Percentiles rank a stretch among this genome's conserved stretches.
Conservation (phyloP, 2,113 vertebrate species). For the Chaetodon auriga region DNA sequence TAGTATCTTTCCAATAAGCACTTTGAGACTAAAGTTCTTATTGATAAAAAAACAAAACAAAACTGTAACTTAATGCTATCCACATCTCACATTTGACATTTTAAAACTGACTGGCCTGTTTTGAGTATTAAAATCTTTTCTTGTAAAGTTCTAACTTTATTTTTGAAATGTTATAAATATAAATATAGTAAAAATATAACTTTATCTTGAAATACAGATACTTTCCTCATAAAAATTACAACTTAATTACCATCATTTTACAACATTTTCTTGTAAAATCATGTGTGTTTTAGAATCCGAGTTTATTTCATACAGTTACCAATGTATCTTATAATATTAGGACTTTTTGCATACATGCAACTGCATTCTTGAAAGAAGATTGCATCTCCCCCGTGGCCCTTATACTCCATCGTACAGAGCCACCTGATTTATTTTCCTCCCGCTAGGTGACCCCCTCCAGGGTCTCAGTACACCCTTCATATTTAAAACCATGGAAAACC, state of each 20-base stretch:
- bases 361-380: neutral
- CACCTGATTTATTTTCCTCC: neutral
- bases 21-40: neutral
- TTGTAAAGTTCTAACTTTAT: neutral
- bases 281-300: neutral
- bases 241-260: neutral
- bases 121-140: neutral
- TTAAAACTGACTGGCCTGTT: neutral
- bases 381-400: neutral
- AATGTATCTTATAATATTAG: neutral
- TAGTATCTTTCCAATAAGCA: neutral
- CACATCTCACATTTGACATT: neutral
- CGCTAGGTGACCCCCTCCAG: neutral
- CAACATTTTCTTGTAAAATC: neutral
- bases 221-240: neutral
- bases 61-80: neutral
- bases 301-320: neutral
- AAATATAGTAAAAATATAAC: neutral
- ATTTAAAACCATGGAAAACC: neutral
- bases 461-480: neutral
- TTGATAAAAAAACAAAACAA: neutral
- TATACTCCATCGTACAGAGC: neutral
- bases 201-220: neutral
- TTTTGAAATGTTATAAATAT: neutral
- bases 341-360: neutral